Evolutionary conservation across 35 echinoderm and acorn worm species (phyloP), one percentile per base, ranked within the genome.

Genomic region (Antedon bifida): DNA sequence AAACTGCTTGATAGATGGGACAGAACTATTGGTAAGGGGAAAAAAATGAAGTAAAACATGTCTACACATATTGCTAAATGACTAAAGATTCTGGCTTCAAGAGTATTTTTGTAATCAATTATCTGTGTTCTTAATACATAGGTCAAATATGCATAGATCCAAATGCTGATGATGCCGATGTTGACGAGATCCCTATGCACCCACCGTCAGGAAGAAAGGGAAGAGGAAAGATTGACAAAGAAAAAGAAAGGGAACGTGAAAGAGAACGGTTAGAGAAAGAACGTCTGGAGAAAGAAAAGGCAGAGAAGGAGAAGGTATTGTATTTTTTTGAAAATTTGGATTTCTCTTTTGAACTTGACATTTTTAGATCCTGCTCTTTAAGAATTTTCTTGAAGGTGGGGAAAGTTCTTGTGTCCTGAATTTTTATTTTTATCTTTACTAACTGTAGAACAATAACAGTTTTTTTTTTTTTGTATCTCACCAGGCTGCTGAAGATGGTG

Each of bases 201-300:
- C 94, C 94, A 14, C 94, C 94, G 19, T 97, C 94, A 35, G 94
- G 94, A 80, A 92, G 87, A 77, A 97, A 97, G 75, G 90, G 86
- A 30, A 97, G 90, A 78, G 86, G 87, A 17, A 92, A 91, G 33
- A 88, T 89, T 83, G 89, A 96, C 36, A 91, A 88, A 80, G 93
- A 96, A 74, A 96, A 96, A 36, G 94, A 97, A 36, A 97, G 85
- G 77, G 94, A 97, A 74, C 87, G 87, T 85, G 94, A 97, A 74
- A 89, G 89, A 77, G 94, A 97, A 86, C 56, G 94, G 31, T 87
- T 87, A 55, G 80, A 88, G 46, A 46, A 87, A 81, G 94, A 97
- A 78, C 92, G 80, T 36, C 81, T 90, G 30, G 39, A 87, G 36
- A 28, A 86, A 77, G 94, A 97, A 35, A 97, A 88, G 46, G 91